Evolutionary conservation across 2,113 vertebrate genomes (phyloP).

Genomic region (Engraulis encrasicolus): DNA sequence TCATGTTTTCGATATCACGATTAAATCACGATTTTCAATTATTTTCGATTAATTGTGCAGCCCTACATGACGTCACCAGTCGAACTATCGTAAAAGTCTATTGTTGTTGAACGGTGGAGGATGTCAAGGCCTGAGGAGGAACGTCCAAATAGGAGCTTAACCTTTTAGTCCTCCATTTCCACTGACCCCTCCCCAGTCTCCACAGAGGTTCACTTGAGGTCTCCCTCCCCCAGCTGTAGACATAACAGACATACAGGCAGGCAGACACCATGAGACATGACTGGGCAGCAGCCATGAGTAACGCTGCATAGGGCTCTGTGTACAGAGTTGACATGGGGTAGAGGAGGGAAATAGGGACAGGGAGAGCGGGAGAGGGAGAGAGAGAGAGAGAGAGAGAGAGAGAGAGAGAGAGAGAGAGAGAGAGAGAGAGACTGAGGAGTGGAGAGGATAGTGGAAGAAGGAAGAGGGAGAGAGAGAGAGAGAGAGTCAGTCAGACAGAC

Average conservation of each 20-base stretch:
- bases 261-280: not conserved
- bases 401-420: too few species aligned
- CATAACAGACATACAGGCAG: not conserved
- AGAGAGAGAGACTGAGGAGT: not conserved
- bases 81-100: not conserved
- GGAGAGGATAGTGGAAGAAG: too few species aligned
- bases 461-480: not conserved
- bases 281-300: not conserved
- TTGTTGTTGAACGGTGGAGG: not conserved
- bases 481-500: not conserved
- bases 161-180: not conserved
- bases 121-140: not conserved
- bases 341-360: not conserved
- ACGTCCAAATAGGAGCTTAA: not conserved
- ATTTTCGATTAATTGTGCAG: too few species aligned
- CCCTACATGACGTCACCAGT: not conserved
- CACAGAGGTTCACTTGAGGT: not conserved
- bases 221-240: not conserved
- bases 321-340: not conserved
- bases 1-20: too few species aligned
- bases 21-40: too few species aligned
- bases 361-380: not conserved
- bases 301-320: not conserved
- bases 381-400: too few species aligned
- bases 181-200: not conserved